Evolutionary conservation across 2,113 vertebrate genomes (phyloP).

Genomic region (Chelonoidis abingdonii): DNA sequence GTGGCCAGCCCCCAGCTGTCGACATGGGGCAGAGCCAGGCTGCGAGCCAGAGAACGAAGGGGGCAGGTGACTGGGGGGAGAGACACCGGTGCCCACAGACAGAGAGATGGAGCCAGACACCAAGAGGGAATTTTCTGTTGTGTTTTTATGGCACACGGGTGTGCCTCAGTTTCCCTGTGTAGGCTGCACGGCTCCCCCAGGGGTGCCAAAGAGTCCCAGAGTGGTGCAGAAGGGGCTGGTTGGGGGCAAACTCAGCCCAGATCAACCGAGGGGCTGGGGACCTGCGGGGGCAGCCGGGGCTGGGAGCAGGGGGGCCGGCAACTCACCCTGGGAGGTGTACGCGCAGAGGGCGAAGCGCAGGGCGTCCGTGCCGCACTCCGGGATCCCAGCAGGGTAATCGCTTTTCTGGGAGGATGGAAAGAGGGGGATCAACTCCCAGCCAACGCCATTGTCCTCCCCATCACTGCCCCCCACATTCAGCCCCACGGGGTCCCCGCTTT

Average conservation of each 20-base stretch:
- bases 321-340: conserved; percentile 86
- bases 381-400: conserved; percentile 90
- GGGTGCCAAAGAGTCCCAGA: too few relatives aligned
- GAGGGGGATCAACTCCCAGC: background rate
- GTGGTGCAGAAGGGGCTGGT: too few relatives aligned
- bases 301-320: background rate
- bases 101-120: too few relatives aligned
- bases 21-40: background rate
- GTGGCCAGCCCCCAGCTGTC: too few relatives aligned
- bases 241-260: too few relatives aligned
- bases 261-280: too few relatives aligned
- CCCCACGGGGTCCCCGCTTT: background rate
- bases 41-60: background rate
- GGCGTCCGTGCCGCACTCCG: conserved; percentile 90
- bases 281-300: background rate
- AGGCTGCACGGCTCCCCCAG: background rate
- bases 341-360: conserved; percentile 92
- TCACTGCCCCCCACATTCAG: background rate
- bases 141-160: background rate
- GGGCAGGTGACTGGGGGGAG: too few relatives aligned
- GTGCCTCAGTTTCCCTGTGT: background rate
- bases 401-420: conserved; percentile 76
- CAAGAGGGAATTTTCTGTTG: background rate
- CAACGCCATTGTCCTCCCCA: background rate
- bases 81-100: too few relatives aligned